phyloP scores from a whole-genome alignment of 2,888 invertebrate genomes.

The Chloroclysta siterata region DNA sequence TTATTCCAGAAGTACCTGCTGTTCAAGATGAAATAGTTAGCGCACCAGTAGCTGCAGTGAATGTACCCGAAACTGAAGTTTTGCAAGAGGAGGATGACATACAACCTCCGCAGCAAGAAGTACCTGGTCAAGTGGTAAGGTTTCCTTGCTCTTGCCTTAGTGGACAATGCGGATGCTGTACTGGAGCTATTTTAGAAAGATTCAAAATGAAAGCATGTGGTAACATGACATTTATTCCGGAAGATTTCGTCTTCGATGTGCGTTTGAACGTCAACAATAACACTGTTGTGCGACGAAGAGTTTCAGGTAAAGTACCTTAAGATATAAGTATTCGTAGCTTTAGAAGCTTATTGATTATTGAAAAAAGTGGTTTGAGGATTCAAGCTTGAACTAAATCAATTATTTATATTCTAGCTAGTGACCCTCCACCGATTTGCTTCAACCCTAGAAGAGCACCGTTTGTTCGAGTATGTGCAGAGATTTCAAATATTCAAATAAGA shows the following conservation, averaged over 20 bases:
- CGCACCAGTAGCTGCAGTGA: slow-evolving; percentile 43
- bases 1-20: slow-evolving; percentile 39
- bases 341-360: background rate
- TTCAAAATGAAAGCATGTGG: slow-evolving; percentile 91
- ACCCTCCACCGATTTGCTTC: slow-evolving; percentile 89
- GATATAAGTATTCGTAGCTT: background rate
- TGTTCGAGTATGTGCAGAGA: slow-evolving; percentile 89
- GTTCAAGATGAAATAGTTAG: slow-evolving; percentile 42
- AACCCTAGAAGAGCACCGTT: slow-evolving; percentile 89
- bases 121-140: slow-evolving; percentile 77
- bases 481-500: slow-evolving; percentile 91
- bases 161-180: slow-evolving; percentile 89
- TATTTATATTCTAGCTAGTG: slow-evolving; percentile 85
- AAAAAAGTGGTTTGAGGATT: background rate
- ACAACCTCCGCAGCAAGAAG: slow-evolving; percentile 51
- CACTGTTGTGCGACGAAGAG: slow-evolving; percentile 88
- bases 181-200: slow-evolving; percentile 86
- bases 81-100: slow-evolving; percentile 54
- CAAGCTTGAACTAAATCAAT: background rate
- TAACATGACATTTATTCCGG: slow-evolving; percentile 91
- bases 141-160: slow-evolving; percentile 86
- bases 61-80: slow-evolving; percentile 51
- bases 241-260: slow-evolving; percentile 92
- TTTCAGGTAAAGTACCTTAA: slow-evolving; percentile 86
- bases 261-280: slow-evolving; percentile 89